Percentiles rank a stretch among this genome's conserved stretches.
phyloP scores from a whole-genome alignment of 2,113 vertebrate species.

The Sturnira hondurensis region DNA sequence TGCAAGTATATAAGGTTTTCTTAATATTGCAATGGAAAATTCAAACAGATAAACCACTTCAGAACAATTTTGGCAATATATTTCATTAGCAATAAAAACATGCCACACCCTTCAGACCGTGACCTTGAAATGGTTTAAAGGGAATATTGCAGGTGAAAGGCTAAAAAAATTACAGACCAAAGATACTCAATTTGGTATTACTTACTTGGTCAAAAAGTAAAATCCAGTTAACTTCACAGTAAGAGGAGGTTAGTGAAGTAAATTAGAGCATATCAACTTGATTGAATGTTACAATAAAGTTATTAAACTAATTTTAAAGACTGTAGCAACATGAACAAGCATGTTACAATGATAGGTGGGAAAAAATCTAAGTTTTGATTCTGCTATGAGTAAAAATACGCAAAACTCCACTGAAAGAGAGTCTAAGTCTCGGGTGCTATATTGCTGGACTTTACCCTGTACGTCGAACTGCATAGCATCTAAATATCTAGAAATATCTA shows the following conservation, averaged over 20 bases:
- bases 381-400: not conserved
- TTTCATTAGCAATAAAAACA: not conserved
- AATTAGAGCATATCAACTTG: not conserved
- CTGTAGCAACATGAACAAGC: not conserved
- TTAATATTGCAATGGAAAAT: not conserved
- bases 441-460: not conserved
- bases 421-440: not conserved
- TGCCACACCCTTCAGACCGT: not conserved
- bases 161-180: not conserved
- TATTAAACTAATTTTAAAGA: not conserved
- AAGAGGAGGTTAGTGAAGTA: not conserved
- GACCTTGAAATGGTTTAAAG: not conserved
- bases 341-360: not conserved
- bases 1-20: not conserved
- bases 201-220: not conserved
- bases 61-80: not conserved
- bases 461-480: not conserved
- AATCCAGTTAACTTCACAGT: conserved; percentile 26
- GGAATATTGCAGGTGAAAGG: not conserved
- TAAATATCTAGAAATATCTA: not conserved
- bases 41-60: not conserved
- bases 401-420: not conserved
- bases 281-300: not conserved
- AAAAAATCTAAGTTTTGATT: not conserved
- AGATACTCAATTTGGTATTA: not conserved